phyloP scores from a whole-genome alignment of 2,797 vertebrate genomes.

The Iguana delicatissima region DNA sequence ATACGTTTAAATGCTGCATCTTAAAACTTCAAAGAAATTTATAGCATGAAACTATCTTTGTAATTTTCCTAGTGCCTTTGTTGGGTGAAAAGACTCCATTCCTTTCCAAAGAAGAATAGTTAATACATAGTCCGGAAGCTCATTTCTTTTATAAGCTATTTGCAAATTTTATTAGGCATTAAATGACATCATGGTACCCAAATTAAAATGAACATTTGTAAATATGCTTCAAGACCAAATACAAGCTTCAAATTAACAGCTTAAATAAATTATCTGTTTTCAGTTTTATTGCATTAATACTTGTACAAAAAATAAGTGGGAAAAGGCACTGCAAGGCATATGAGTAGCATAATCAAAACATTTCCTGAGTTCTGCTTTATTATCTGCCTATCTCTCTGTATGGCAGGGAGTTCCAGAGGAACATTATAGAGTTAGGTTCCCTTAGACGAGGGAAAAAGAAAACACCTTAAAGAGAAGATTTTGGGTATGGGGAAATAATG shows the following conservation, averaged over 20 bases:
- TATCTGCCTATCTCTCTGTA: neutral
- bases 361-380: neutral
- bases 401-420: neutral
- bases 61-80: neutral
- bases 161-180: conserved; percentile 39
- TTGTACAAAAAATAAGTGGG: neutral
- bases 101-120: neutral
- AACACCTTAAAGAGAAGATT: neutral
- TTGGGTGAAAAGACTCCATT: neutral
- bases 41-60: neutral
- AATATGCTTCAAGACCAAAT: conserved; percentile 34
- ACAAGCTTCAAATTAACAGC: conserved; percentile 17
- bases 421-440: neutral
- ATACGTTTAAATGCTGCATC: neutral
- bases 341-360: neutral
- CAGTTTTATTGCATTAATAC: neutral
- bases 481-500: neutral
- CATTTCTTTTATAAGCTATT: conserved; percentile 37
- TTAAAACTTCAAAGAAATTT: neutral
- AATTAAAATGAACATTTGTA: conserved; percentile 39
- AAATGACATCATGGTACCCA: conserved; percentile 22
- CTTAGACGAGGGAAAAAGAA: neutral
- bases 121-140: neutral
- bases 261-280: conserved; percentile 22
- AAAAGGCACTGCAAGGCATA: conserved; percentile 11